phyloP scores from a whole-genome alignment of 2,797 vertebrate species.

The Leptoclinus maculatus region DNA sequence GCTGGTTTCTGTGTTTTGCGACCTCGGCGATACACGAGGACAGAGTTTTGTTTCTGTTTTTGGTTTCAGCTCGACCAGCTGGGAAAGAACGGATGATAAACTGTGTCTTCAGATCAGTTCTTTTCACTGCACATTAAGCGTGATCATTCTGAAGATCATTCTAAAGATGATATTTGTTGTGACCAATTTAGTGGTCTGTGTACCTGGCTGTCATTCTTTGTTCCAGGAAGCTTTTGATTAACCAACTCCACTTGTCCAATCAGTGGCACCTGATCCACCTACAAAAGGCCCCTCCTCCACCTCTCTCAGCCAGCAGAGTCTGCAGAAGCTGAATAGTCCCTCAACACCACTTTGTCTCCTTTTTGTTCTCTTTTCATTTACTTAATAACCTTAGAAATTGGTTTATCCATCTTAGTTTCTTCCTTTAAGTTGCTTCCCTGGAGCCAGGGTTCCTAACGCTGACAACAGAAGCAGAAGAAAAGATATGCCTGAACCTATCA shows the following conservation, averaged over 20 bases:
- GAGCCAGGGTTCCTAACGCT: neutral
- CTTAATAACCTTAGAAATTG: neutral
- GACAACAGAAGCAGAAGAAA: neutral
- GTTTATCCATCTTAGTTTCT: neutral
- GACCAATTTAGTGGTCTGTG: neutral
- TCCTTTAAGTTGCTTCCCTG: neutral
- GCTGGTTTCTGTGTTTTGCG: neutral
- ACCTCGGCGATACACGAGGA: neutral
- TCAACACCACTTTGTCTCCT: neutral
- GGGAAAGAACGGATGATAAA: neutral
- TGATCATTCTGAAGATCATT: neutral
- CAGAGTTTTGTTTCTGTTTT: neutral
- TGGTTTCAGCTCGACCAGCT: neutral
- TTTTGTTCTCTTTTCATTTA: neutral
- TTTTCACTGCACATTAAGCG: neutral
- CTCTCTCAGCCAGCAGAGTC: neutral
- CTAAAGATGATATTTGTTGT: neutral
- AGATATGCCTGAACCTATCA: neutral
- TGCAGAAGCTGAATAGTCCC: neutral
- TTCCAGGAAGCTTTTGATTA: neutral
- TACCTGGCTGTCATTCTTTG: neutral
- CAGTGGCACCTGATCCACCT: neutral
- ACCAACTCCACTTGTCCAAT: neutral
- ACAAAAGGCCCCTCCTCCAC: neutral
- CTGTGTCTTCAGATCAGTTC: neutral